Evolutionary conservation across 2,113 vertebrate genomes (phyloP).

Genomic region (Aegithalos caudatus): DNA sequence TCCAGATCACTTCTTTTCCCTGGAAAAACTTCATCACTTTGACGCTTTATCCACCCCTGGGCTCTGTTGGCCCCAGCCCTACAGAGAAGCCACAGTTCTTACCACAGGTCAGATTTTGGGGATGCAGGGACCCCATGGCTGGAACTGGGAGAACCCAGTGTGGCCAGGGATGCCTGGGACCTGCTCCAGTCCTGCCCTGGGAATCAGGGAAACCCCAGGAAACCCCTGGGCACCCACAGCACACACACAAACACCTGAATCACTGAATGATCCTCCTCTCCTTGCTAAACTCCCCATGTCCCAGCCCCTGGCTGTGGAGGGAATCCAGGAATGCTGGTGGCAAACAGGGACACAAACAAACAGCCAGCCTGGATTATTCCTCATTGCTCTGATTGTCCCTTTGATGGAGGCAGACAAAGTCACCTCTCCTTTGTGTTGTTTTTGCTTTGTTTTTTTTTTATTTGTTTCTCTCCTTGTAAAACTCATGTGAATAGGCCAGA

Average conservation of each 20-base stretch:
- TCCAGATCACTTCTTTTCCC: accelerated
- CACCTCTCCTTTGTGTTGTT: not conserved
- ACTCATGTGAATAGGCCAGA: slow-evolving; percentile 50
- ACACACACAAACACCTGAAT: accelerated
- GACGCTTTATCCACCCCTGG: accelerated
- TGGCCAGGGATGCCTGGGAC: not conserved
- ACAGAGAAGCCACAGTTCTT: not conserved
- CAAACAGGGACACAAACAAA: not conserved
- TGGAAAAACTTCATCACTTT: not conserved
- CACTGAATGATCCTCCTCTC: not conserved
- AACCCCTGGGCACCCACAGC: accelerated
- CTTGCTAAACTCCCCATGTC: not conserved
- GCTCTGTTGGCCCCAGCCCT: not conserved
- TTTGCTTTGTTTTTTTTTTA: slow-evolving; percentile 5
- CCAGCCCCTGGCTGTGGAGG: not conserved
- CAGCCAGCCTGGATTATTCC: not conserved
- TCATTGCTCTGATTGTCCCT: not conserved
- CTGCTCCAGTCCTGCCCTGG: not conserved
- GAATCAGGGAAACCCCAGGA: not conserved
- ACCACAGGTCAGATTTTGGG: not conserved
- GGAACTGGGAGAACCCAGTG: accelerated
- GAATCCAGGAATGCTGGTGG: not conserved
- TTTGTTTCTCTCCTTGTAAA: slow-evolving; percentile 32
- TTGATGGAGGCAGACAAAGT: not conserved
- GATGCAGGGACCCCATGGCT: not conserved